A percentile compares a stretch with the other conserved stretches of the same genome.
Evolutionary conservation across 2,888 invertebrate species (phyloP).

Genomic region (Heliothis peltigera): DNA sequence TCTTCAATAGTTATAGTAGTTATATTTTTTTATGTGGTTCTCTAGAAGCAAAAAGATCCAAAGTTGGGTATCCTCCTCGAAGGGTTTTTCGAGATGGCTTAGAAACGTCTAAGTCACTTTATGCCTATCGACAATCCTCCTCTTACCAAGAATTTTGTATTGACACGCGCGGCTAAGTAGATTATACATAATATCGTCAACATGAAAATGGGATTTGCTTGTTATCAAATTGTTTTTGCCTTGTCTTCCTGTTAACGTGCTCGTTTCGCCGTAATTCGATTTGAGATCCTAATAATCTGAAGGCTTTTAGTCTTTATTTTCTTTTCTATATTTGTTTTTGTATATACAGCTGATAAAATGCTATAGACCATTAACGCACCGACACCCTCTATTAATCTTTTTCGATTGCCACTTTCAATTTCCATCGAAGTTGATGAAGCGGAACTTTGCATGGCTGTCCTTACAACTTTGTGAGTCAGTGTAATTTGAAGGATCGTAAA

Average conservation of each 20-base stretch:
- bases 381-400: conserved; percentile 21
- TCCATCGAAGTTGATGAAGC: conserved; percentile 23
- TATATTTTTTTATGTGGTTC: too few species aligned
- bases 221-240: conserved; percentile 23
- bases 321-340: not conserved
- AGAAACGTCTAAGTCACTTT: conserved; percentile 64
- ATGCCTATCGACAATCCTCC: conserved; percentile 66
- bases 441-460: conserved; percentile 44
- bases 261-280: conserved; percentile 20
- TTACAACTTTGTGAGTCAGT: conserved; percentile 30
- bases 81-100: conserved; percentile 76
- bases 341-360: not conserved
- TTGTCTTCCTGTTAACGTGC: conserved; percentile 19
- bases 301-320: not conserved
- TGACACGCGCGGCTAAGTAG: conserved; percentile 29
- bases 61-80: conserved; percentile 67
- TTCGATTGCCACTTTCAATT: conserved; percentile 27
- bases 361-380: not conserved
- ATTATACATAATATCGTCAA: conserved; percentile 34
- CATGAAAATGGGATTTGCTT: conserved; percentile 36
- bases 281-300: conserved; percentile 10
- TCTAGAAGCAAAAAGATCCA: conserved; percentile 68
- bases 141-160: conserved; percentile 31
- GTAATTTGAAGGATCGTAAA: conserved; percentile 57
- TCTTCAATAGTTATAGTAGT: not conserved